A percentile compares a stretch with the other conserved stretches of the same genome.
Evolutionary conservation across 1,140 invertebrate species (phyloP).

Genomic region (Asobara japonica): DNA sequence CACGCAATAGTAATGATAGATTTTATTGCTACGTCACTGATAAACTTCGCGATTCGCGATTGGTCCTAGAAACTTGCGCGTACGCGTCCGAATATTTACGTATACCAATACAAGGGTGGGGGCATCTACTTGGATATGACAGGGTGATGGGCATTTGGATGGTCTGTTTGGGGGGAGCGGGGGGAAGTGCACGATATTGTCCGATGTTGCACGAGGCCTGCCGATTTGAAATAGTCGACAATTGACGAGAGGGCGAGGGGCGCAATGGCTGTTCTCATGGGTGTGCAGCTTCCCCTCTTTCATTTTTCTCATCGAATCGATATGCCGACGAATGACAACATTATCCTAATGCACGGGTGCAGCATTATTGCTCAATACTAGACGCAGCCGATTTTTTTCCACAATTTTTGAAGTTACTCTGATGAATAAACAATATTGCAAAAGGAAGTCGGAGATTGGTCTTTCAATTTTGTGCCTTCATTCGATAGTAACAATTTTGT

Average conservation of each 20-base stretch:
- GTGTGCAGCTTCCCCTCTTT: constrained; percentile 61
- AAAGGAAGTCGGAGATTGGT: no score
- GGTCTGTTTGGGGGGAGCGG: background rate
- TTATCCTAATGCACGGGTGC: constrained; percentile 16
- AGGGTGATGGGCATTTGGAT: constrained; percentile 4
- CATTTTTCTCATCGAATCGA: constrained; percentile 52
- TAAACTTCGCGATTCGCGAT: background rate
- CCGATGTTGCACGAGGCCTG: constrained; percentile 43
- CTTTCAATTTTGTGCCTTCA: no score
- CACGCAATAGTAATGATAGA: background rate
- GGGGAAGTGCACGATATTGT: constrained; percentile 27
- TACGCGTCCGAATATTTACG: constrained; percentile 2
- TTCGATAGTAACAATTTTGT: no score
- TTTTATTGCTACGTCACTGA: constrained; percentile 3
- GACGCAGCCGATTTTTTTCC: background rate
- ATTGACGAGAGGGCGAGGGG: constrained; percentile 52
- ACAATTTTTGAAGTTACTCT: background rate
- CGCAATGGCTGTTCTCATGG: constrained; percentile 51
- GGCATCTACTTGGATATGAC: background rate
- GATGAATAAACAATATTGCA: no score
- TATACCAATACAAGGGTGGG: background rate
- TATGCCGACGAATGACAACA: constrained; percentile 32
- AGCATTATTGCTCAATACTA: background rate
- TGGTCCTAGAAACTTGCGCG: constrained; percentile 9
- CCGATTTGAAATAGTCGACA: constrained; percentile 58